Conservation (phyloP, 2,888 invertebrate species). For the Pyrochroa serraticornis region DNA sequence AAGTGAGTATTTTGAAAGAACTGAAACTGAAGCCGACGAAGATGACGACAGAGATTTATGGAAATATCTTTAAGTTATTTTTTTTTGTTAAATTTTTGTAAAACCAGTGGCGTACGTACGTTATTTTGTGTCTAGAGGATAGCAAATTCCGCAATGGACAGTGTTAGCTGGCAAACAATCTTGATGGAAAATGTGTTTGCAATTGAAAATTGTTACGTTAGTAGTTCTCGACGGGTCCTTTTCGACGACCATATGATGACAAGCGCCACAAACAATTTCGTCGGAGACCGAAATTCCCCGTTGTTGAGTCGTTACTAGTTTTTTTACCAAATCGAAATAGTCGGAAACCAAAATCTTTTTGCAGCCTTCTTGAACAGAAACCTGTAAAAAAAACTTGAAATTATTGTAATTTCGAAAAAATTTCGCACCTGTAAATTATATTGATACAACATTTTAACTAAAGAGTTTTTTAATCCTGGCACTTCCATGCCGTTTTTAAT, state of each 20-base stretch:
- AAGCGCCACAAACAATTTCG: slow-evolving; percentile 79
- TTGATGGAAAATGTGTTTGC: slow-evolving; percentile 88
- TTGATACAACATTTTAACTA: slow-evolving; percentile 95
- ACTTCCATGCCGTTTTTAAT: slow-evolving; percentile 87
- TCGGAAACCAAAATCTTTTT: slow-evolving; percentile 89
- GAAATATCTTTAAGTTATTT: slow-evolving; percentile 14
- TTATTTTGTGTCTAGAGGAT: slow-evolving; percentile 41
- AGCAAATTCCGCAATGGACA: slow-evolving; percentile 54
- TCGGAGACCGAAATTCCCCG: slow-evolving; percentile 78
- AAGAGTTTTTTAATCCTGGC: slow-evolving; percentile 85
- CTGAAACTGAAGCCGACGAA: slow-evolving; percentile 15
- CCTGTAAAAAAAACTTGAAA: slow-evolving; percentile 62
- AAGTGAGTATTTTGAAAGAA: slow-evolving; percentile 60
- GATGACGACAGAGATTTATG: slow-evolving; percentile 18
- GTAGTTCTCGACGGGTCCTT: slow-evolving; percentile 73
- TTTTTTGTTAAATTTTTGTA: not conserved
- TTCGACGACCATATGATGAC: slow-evolving; percentile 76
- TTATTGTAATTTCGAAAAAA: no score
- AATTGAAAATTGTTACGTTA: slow-evolving; percentile 82
- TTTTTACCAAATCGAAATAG: slow-evolving; percentile 86
- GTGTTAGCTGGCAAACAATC: slow-evolving; percentile 72
- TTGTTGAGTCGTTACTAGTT: slow-evolving; percentile 77
- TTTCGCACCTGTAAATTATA: slow-evolving; percentile 92
- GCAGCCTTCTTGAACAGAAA: slow-evolving; percentile 88
- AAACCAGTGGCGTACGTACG: no score